A percentile compares a stretch with the other conserved stretches of the same genome.
Evolutionary conservation across 2,888 invertebrate genomes (phyloP).

Genomic region (Heteromyza rotundicornis): DNA sequence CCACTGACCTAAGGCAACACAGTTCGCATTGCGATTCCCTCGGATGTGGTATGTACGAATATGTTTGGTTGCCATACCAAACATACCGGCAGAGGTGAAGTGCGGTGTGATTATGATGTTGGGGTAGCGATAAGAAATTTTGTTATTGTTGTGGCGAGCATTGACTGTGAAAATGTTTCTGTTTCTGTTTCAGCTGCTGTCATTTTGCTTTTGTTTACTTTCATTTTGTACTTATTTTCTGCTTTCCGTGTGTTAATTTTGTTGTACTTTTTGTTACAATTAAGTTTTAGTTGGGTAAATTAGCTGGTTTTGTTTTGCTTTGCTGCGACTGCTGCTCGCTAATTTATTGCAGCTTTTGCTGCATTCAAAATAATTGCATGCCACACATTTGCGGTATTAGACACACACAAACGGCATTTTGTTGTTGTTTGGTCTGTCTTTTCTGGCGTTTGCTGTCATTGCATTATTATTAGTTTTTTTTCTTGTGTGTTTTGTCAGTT

Average conservation of each 20-base stretch:
- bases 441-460: too few species aligned
- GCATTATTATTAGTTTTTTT: too few species aligned
- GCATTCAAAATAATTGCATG: constrained; percentile 6
- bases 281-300: too few species aligned
- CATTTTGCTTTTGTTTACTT: neutral
- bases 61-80: too few species aligned
- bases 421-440: neutral
- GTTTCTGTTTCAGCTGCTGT: too few species aligned
- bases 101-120: constrained; percentile 4
- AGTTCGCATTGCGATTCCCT: constrained; percentile 47
- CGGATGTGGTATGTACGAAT: constrained; percentile 32
- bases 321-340: constrained; percentile 38
- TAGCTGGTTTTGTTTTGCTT: constrained; percentile 4
- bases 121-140: neutral
- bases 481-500: too few species aligned
- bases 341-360: constrained; percentile 50
- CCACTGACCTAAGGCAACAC: constrained; percentile 59
- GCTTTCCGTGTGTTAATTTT: neutral
- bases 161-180: neutral
- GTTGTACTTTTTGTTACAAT: neutral
- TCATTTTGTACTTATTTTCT: neutral
- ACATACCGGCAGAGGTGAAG: too few species aligned
- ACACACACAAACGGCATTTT: constrained; percentile 1
- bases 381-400: constrained; percentile 7
- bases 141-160: neutral